These are phyloP conservation scores for Pseudorectes ferrugineus DNA, from an alignment of 2,113 vertebrate species.

Conservation along the genomic window DNA sequence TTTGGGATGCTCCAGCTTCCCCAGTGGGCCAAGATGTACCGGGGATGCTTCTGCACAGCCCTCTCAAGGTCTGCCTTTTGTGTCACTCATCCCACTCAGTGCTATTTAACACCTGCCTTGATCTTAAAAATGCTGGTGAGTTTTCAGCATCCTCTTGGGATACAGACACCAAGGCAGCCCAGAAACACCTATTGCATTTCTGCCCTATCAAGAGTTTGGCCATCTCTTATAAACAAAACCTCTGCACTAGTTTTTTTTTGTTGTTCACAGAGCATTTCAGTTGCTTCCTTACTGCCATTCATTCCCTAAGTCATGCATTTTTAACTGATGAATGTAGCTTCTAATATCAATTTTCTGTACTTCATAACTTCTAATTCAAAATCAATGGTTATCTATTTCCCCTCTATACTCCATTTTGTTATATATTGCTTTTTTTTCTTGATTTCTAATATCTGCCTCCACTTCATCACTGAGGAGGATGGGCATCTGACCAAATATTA, in stretches of 20 bases:
- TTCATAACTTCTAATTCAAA: constrained; percentile 39
- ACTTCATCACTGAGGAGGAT: background rate
- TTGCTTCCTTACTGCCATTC: background rate
- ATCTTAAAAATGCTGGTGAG: background rate
- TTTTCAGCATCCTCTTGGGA: background rate
- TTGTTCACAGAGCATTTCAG: background rate
- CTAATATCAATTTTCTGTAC: background rate
- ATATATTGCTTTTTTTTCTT: background rate
- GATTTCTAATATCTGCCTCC: background rate
- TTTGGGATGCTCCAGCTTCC: background rate
- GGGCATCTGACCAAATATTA: background rate
- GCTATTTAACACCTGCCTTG: background rate
- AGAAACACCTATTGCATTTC: background rate
- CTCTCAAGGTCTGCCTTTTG: background rate
- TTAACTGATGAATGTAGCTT: background rate
- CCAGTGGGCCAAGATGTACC: accelerated
- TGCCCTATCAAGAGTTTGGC: background rate
- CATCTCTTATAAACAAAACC: background rate
- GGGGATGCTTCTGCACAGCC: background rate
- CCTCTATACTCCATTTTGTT: background rate
- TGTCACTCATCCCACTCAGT: accelerated
- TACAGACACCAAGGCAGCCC: background rate
- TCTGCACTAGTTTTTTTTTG: background rate
- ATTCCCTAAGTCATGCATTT: background rate
- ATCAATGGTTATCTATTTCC: constrained; percentile 13